Base-by-base conservation (phyloP, 2,113 vertebrate species). In the Pelusios castaneus region DNA sequence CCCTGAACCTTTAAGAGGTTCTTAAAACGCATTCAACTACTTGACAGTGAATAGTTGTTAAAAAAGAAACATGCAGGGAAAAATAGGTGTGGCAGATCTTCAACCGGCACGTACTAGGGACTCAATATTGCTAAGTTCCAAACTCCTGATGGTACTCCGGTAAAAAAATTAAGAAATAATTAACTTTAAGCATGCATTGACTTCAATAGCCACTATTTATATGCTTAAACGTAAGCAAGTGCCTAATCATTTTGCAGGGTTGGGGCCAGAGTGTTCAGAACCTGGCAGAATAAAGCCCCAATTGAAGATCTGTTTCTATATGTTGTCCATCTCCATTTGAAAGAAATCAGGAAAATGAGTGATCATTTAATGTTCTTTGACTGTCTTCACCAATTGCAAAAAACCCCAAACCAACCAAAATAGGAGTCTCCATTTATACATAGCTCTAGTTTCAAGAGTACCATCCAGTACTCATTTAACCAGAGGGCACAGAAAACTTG, bases 201-300 rank as follows among this genome's bases (percentile, higher is more conserved):
- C 85, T 58, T 0, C 63, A 34, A 75, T 22, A 16, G 29, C 51
- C 79, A 93, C 25, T 24, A n/a, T 7, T 82, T 10, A 56, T 8
- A 21, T 16, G 27, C 60, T 77, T 77, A 7, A 10, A 87, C 73
- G n/a, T n/a, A 45, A 60, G 60, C 25, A 9, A 38, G 19, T 38
- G 63, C 17, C 63, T 38, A 67, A 27, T 51, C 31, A 16, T n/a
- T 87, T 83, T 27, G 4, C 77, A n/a, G 49, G 17, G 27, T 77
- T 31, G 86, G 43, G 76, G 34, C 8, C 38, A 56, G 21, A 88
- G 56, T 29, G 9, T 1, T 12, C 49, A 75, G n/a, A 2, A 70
- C 1, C 29, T 38, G 0, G 2, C 1, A 88, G 21, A 10, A n/a
- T 0, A 25, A 83, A 87, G 43, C 24, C 24, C 6, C 38, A 43